Evolutionary conservation across 2,797 vertebrate species (phyloP).

Genomic region (Eulemur mongoz): DNA sequence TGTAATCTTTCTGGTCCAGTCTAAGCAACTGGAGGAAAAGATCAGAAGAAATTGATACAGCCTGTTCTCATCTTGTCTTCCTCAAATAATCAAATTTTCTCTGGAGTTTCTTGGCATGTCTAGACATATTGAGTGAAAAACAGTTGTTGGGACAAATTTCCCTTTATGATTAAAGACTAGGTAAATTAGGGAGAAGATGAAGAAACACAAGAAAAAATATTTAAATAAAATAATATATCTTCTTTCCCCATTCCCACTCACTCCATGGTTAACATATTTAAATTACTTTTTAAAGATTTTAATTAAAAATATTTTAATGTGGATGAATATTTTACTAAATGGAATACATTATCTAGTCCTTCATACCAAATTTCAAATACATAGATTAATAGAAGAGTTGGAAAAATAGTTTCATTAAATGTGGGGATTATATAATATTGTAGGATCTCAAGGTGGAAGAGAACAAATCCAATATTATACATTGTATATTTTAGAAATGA

Average conservation of each 20-base stretch:
- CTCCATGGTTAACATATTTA: background rate
- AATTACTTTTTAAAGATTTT: background rate
- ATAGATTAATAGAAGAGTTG: background rate
- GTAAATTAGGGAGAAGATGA: background rate
- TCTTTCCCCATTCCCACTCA: background rate
- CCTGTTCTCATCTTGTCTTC: background rate
- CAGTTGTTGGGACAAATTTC: background rate
- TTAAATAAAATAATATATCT: background rate
- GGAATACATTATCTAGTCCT: background rate
- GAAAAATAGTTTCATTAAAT: background rate
- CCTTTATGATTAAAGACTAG: background rate
- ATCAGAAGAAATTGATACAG: slow-evolving; percentile 9
- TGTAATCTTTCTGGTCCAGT: background rate
- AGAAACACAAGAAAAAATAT: background rate
- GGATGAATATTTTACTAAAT: background rate
- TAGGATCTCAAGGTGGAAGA: background rate
- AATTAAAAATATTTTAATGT: background rate
- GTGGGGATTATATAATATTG: background rate
- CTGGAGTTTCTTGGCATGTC: background rate
- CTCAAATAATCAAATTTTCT: background rate
- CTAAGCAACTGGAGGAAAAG: background rate
- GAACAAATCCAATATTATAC: background rate
- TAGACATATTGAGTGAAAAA: background rate
- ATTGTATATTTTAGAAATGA: background rate
- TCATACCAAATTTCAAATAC: background rate